phyloP scores from a whole-genome alignment of 2,113 vertebrate genomes.

The Haplochromis vanheusdeni region DNA sequence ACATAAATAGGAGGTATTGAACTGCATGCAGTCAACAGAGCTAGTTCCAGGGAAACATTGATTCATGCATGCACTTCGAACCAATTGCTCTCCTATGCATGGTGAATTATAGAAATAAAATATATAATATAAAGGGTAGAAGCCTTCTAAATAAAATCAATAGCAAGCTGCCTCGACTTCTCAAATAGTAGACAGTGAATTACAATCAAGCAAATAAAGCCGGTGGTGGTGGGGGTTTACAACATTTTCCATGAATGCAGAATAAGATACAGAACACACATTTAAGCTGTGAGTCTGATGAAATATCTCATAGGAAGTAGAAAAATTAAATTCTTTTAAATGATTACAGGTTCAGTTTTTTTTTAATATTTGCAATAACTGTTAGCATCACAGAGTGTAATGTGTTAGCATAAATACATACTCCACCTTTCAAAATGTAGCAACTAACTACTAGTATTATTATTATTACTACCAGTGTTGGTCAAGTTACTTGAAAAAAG shows the following conservation, averaged over 20 bases:
- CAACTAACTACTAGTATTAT: background rate
- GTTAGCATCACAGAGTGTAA: background rate
- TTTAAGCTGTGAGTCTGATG: background rate
- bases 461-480: background rate
- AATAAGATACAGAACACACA: background rate
- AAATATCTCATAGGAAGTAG: background rate
- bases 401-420: background rate
- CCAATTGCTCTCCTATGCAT: slow-evolving; percentile 61
- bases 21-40: slow-evolving; percentile 1
- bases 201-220: slow-evolving; percentile 16
- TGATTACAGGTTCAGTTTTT: background rate
- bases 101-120: background rate
- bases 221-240: background rate
- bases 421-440: background rate
- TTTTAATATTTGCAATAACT: accelerated
- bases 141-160: slow-evolving; percentile 61
- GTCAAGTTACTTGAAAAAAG: background rate
- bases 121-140: slow-evolving; percentile 23
- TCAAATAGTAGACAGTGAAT: slow-evolving; percentile 31
- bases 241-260: background rate
- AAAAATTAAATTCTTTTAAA: background rate
- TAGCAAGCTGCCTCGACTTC: slow-evolving; percentile 15
- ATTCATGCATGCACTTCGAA: slow-evolving; percentile 59
- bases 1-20: slow-evolving; percentile 67
- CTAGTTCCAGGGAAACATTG: slow-evolving; percentile 32